These are phyloP conservation scores for Phataginus tricuspis DNA, from an alignment of 2,797 vertebrate species.

Conservation along the genomic window DNA sequence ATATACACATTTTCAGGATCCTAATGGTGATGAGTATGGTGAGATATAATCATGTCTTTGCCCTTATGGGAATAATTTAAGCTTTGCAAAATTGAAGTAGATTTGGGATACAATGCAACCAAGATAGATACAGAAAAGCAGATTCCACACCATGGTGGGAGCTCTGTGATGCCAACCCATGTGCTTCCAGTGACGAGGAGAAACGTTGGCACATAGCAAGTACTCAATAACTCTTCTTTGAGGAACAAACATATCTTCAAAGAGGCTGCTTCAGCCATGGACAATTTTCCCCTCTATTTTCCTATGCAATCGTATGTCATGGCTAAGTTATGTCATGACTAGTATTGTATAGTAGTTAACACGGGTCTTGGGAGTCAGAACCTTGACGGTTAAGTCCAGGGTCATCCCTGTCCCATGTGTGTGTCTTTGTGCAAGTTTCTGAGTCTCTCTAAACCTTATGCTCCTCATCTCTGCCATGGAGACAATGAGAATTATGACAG, in stretches of 20 bases:
- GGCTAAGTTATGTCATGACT: background rate
- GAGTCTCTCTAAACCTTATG: too few species aligned
- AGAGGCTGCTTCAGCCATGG: background rate
- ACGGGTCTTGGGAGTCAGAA: background rate
- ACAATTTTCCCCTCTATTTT: background rate
- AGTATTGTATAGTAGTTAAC: accelerated
- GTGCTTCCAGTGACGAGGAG: background rate
- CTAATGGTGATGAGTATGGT: background rate
- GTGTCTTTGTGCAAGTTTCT: background rate
- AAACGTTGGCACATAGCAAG: accelerated
- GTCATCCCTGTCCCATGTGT: background rate
- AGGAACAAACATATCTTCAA: background rate
- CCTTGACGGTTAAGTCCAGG: too few species aligned
- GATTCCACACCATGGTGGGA: accelerated
- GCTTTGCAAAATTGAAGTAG: background rate
- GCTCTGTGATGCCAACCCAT: accelerated
- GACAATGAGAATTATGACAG: accelerated
- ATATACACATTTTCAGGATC: background rate
- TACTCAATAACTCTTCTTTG: background rate
- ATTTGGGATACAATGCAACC: accelerated
- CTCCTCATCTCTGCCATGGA: background rate
- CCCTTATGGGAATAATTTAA: too few species aligned
- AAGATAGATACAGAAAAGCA: accelerated
- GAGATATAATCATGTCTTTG: background rate
- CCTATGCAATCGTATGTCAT: background rate